Evolutionary conservation across 2,888 invertebrate genomes (phyloP).

Genomic region (Oeneis ivallda): DNA sequence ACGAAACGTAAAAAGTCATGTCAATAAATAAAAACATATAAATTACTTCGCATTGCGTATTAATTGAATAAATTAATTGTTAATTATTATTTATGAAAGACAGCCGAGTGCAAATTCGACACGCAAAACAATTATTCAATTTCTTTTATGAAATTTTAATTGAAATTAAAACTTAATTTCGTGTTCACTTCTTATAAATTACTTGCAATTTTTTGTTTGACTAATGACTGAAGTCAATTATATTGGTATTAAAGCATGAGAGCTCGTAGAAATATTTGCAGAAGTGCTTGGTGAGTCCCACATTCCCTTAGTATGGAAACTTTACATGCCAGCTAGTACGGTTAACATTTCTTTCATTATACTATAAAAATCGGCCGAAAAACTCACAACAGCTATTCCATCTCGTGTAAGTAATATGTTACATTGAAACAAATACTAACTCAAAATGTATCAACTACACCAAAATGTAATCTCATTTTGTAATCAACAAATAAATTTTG

Average conservation of each 20-base stretch:
- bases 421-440: no score
- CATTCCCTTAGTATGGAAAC: no score
- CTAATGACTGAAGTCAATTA: conserved; percentile 15
- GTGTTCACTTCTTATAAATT: conserved; percentile 11
- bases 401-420: no score
- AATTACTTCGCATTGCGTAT: conserved; percentile 12
- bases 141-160: conserved; percentile 24
- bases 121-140: conserved; percentile 20
- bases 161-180: conserved; percentile 20
- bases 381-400: no score
- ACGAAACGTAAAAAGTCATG: not conserved
- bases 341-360: no score
- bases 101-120: conserved; percentile 25
- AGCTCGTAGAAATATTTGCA: not conserved
- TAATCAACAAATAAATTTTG: no score
- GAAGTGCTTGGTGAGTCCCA: not conserved
- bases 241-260: not conserved
- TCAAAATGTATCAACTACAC: no score
- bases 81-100: conserved; percentile 22
- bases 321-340: no score
- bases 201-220: conserved; percentile 8
- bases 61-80: conserved; percentile 15
- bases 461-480: no score
- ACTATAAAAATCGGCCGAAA: no score
- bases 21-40: conserved; percentile 2